Base-by-base conservation (phyloP, 35 echinoderm and acorn worm genomes). In the Chiridota heheva region DNA sequence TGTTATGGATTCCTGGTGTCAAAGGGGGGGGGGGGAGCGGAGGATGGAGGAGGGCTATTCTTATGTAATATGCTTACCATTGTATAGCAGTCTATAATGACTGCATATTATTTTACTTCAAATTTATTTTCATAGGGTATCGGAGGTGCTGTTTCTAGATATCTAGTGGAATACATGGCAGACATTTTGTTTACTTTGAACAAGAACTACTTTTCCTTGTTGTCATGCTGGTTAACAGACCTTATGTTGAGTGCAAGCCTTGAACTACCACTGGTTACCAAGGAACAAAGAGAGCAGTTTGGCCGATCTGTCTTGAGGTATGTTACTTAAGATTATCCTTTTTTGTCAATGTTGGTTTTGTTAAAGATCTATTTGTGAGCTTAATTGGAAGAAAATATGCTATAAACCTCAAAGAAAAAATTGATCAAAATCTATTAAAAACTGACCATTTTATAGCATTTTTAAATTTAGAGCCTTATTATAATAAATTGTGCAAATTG, bases 271-370 rank as follows among this genome's bases (percentile, higher is more conserved):
- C 34, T 82, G 13, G 90, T 76, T n/a, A 86, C 83, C 51, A 92
- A 92, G 33, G 90, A 72, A 44, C 82, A 92, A 31, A 78, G 82
- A 56, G 89, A 92, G 68, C 82, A 86, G 30, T 92, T 92, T 64
- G 82, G 51, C 2, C 86, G 76, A 63, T 53, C 83, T 13, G 44
- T 86, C 10, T 25, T 86, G 28, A 86, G 82, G 89, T 86, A 61
- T 60, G 87, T 33, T 18, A 65, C 38, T 70, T 36, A 70, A 26
- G 4, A 3, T 2, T 28, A 25, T 22, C 29, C 27, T 41, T 1
- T 30, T 33, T 69, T 33, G 13, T 36, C 7, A 13, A 13, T 55
- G 12, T 12, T 12, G 22, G 12, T 55, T 55, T n/a, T n/a, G n/a
- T n/a, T n/a, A n/a, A n/a, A n/a, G n/a, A n/a, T n/a, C n/a, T n/a